Evolutionary conservation across 2,797 vertebrate species (phyloP), one percentile per base, ranked within the genome.

Genomic region (Diplodus sargus): DNA sequence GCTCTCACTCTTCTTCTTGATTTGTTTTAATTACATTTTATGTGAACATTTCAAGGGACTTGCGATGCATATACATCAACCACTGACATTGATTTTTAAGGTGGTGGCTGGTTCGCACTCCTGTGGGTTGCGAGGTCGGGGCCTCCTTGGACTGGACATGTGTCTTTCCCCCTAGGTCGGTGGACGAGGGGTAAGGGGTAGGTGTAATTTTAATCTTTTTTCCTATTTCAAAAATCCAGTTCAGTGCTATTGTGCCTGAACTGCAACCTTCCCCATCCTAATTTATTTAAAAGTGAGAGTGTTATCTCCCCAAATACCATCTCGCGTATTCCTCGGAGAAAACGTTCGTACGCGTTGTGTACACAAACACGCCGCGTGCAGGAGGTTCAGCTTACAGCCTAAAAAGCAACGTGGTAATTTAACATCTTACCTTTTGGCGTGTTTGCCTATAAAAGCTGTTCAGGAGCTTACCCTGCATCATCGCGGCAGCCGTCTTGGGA

Each of bases 401-500:
- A 14, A 39, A 78, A 72, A 85, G 73, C 70, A 22, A 60, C 22
- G 56, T 56, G 79, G 74, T 81, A 85, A 90, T 90, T 84, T 75
- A 79, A 72, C 85, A 58, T 76, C 68, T 74, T 87, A 88, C 76
- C 81, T 84, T 87, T 81, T 67, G 64, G 64, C 80, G 18, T 87
- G 62, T 88, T 90, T 86, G 79, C 61, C 57, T 78, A 42, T 73
- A 67, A 81, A 87, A 88, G 78, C 81, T 69, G 65, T 73, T 88
- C n/a, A 54, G 66, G 51, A 85, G 82, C 62, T 67, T 63, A 57
- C 53, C 65, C 78, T 76, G 64, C 81, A 82, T 53, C 80, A 79
- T 80, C 64, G 18, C 72, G 52, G 81, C 79, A 78, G 81, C 81
- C 75, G 85, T 86, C 84, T 78, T 49, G 84, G 86, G 84, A 90